Base-by-base conservation (phyloP, 2,113 vertebrate species). In the Balaeniceps rex region DNA sequence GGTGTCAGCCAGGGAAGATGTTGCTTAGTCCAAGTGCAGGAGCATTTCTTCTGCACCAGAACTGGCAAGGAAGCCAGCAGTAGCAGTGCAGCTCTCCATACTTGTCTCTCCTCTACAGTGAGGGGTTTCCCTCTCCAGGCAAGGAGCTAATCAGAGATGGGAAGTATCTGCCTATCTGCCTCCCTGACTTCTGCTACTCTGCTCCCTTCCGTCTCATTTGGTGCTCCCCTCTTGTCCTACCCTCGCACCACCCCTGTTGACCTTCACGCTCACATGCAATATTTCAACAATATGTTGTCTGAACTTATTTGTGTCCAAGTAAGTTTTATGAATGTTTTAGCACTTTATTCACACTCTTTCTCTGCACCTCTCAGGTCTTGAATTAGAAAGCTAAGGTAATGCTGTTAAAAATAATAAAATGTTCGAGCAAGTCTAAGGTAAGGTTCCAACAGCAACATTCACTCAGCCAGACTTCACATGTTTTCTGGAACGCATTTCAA, bases 401-500 rank as follows among this genome's bases (percentile, higher is more conserved):
- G 44, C 26, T 4, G 4, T 87, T 78, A 92, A 92, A 96, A 95
- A 94, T 47, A 94, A 78, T 40, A 83, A 92, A 93, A 95, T 4
- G 3, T 28, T 87, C 26, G 11, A 89, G 52, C 52, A 95, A 86
- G 69, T 38, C 75, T 60, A 85, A 94, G 54, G 79, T 93, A 79
- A 92, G 49, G 31, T 81, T 96, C 93, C 96, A 96, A 95, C 94
- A 96, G 87, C 65, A 96, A 95, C 76, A 95, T 69, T 83, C 76
- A 26, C 54, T 83, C 78, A 92, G 81, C 92, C 92, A 91, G 79
- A 52, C 69, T 94, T 92, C 54, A 55, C 80, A 47, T 70, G 70
- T 60, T 90, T 94, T 94, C 75, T 90, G 96, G 88, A 96, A 91
- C 1, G 2, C 33, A 42, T 51, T 93, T 96, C 83, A 95, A 86